Evolutionary conservation across 2,888 invertebrate genomes (phyloP), one percentile per base, ranked within the genome.

Genomic region (Molanna angustata): DNA sequence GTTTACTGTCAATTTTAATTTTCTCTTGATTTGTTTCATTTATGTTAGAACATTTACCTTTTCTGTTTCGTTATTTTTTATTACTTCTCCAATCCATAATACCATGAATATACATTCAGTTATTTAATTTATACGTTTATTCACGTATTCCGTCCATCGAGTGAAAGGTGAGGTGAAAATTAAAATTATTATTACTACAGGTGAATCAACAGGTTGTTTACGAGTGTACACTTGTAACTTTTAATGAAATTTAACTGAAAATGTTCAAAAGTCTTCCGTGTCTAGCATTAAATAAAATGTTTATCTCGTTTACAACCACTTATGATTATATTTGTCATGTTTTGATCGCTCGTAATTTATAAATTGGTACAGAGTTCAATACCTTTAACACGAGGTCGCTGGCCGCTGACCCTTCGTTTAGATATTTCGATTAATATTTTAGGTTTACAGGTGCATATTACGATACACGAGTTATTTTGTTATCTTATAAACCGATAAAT

Each of bases 171-270:
- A n/a, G n/a, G n/a, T n/a, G n/a, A n/a, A n/a, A n/a, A n/a, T n/a
- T n/a, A n/a, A n/a, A n/a, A n/a, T n/a, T n/a, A n/a, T n/a, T n/a
- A n/a, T n/a, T n/a, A n/a, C n/a, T 21, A 22, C 4, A 49, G 6
- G 11, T 43, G 11, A n/a, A n/a, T n/a, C 37, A 49, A 49, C 49
- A 49, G 41, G 49, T 49, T 43, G 49, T 49, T 49, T 49, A 43
- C 41, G 19, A 14, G n/a, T 19, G 40, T 20, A 13, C 16, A 39
- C 14, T 27, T 21, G 6, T 7, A 3, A 16, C 18, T 6, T 6
- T 37, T 3, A 4, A 6, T 3, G 16, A 16, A 16, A 37, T 17
- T 37, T 37, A 33, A 17, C 17, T 17, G 14, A 39, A 27, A 47
- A 22, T 27, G 16, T 11, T 17, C 1, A 9, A 14, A 19, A 9